These are phyloP conservation scores for Megaceryle alcyon DNA, from an alignment of 2,797 vertebrate genomes.

Conservation along the genomic window DNA sequence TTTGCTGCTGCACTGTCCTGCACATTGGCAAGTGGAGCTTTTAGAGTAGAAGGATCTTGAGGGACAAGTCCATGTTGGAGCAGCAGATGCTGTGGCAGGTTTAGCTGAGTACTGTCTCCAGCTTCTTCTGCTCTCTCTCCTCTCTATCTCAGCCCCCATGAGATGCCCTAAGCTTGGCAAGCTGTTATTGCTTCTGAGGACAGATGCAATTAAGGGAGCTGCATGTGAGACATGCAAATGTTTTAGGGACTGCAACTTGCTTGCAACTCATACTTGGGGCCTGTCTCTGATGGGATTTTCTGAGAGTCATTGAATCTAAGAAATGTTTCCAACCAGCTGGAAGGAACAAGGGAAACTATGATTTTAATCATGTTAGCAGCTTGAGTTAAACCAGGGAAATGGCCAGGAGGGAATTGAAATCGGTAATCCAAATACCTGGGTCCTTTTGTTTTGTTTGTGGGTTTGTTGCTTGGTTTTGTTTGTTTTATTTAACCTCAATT, in stretches of 20 bases:
- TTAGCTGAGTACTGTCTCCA: not conserved
- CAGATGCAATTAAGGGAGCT: not conserved
- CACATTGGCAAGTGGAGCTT: not conserved
- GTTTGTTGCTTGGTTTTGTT: not conserved
- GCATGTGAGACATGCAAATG: not conserved
- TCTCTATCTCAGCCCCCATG: accelerated
- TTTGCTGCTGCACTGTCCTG: not conserved
- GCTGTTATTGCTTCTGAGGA: not conserved
- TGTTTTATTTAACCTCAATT: not conserved
- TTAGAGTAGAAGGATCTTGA: not conserved
- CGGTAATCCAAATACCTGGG: not conserved
- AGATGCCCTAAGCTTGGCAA: not conserved
- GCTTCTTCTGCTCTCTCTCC: not conserved
- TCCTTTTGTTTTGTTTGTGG: not conserved
- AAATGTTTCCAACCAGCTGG: not conserved
- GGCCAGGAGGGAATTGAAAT: not conserved
- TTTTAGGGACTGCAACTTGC: not conserved
- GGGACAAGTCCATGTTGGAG: not conserved
- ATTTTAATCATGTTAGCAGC: not conserved
- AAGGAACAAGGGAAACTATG: not conserved
- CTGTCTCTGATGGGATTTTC: not conserved
- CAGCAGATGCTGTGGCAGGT: not conserved
- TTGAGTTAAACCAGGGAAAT: not conserved
- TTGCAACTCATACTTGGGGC: not conserved
- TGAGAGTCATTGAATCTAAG: not conserved